Base-by-base conservation (phyloP, 2,113 vertebrate genomes). In the Neogobius melanostomus region DNA sequence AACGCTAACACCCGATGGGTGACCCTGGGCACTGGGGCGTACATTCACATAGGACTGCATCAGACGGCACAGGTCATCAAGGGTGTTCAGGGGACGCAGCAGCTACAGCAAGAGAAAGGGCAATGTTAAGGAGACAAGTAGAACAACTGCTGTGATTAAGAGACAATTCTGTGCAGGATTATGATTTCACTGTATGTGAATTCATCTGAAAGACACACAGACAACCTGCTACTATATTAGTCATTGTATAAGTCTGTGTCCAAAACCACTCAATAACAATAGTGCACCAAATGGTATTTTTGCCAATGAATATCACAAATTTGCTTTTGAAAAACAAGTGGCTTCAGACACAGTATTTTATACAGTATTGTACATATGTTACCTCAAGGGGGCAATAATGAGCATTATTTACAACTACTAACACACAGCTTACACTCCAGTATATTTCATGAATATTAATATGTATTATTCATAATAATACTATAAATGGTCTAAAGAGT, bases 31-130 rank as follows among this genome's bases (percentile, higher is more conserved):
- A 0, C 8, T 15, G 0, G 92, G 74, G 43, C 94, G 96, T 69
- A 89, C 82, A 8, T 93, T 93, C 62, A 96, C 84, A 10, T 95
- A 95, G 10, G 94, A 94, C 89, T 98, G 97, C 95, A 98, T 94
- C 51, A 99, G 92, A 46, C 96, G 94, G 76, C 95, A 98, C 3
- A 99, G 96, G 85, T 99, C 97, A 0, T 99, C 97, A 94, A 99
- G 91, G 0, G 98, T 97, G 68, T 98, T 99, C 79, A 99, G 96
- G 57, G 98, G 98, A 16, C 98, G 95, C 69, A 99, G 95, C 46
- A 99, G 93, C 98, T 99, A 77, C 4, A 28, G 85, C 57, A 15
- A 48, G 42, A 64, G n/a, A 61, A 7, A 46, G 14, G n/a, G 50
- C 48, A 61, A 42, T 17, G 56, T 60, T 2, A 6, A 69, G n/a